These are phyloP conservation scores for Psittacula echo DNA, from an alignment of 2,797 vertebrate species.

Conservation along the genomic window DNA sequence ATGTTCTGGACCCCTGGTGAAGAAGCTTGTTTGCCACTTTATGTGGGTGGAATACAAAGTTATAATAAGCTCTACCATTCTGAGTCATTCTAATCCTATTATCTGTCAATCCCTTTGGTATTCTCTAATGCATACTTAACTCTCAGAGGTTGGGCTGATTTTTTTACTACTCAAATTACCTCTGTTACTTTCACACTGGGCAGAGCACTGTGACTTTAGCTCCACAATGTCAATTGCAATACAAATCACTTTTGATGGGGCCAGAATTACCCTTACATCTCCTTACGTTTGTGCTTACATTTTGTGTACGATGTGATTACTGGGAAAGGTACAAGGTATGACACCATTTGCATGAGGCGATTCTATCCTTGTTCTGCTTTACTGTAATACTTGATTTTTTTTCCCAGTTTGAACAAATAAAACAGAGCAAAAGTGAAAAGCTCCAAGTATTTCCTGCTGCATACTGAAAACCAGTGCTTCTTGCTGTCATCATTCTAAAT, in stretches of 20 bases:
- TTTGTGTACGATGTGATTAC: background rate
- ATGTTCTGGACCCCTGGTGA: background rate
- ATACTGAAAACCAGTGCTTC: background rate
- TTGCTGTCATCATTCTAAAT: background rate
- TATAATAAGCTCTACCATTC: background rate
- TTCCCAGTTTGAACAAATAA: background rate
- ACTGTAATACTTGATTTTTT: background rate
- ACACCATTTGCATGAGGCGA: background rate
- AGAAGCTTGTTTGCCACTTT: background rate
- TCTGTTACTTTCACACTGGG: background rate
- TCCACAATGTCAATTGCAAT: background rate
- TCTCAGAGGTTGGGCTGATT: background rate
- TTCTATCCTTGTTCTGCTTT: background rate
- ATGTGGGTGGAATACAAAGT: background rate
- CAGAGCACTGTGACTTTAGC: background rate
- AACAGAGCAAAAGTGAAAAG: background rate
- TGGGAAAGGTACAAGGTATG: background rate
- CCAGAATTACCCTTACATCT: background rate
- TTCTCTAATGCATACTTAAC: background rate
- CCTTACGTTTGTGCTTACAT: background rate
- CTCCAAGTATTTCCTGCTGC: background rate
- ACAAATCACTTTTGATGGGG: accelerated
- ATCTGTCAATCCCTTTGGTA: background rate
- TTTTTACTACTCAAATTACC: background rate
- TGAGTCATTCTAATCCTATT: slow-evolving; percentile 57